Percentiles rank a stretch among this genome's conserved stretches.
phyloP scores from a whole-genome alignment of 2,113 vertebrate species.

The Parotia lawesii region DNA sequence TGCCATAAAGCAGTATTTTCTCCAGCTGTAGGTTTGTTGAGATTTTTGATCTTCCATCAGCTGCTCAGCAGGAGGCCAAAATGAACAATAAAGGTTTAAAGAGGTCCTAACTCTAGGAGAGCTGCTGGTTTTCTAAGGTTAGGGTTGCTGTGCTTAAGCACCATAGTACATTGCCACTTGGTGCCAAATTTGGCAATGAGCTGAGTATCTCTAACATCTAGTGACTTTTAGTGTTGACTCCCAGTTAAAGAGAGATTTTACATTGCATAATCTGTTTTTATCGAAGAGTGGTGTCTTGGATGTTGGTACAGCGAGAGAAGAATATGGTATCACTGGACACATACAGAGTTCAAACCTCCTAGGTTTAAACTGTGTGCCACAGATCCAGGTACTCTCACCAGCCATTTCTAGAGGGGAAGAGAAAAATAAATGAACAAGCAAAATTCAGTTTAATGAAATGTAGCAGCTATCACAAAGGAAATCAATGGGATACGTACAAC shows the following conservation, averaged over 20 bases:
- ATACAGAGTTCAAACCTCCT: neutral
- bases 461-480: neutral
- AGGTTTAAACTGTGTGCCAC: neutral
- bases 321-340: neutral
- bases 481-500: neutral
- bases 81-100: neutral
- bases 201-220: neutral
- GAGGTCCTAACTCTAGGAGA: neutral
- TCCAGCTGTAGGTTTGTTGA: neutral
- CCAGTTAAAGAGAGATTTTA: neutral
- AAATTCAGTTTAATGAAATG: neutral
- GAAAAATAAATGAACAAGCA: neutral
- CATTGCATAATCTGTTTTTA: neutral
- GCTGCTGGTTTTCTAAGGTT: neutral
- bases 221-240: neutral
- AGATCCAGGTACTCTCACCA: neutral
- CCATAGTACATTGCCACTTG: neutral
- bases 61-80: neutral
- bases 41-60: neutral
- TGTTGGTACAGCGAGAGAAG: neutral
- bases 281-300: neutral
- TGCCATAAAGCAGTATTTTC: slow-evolving; percentile 13
- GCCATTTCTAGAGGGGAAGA: neutral
- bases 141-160: neutral
- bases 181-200: neutral